These are phyloP conservation scores for Orientallactaga sibirica DNA, from an alignment of 2,797 vertebrate genomes.

Conservation along the genomic window DNA sequence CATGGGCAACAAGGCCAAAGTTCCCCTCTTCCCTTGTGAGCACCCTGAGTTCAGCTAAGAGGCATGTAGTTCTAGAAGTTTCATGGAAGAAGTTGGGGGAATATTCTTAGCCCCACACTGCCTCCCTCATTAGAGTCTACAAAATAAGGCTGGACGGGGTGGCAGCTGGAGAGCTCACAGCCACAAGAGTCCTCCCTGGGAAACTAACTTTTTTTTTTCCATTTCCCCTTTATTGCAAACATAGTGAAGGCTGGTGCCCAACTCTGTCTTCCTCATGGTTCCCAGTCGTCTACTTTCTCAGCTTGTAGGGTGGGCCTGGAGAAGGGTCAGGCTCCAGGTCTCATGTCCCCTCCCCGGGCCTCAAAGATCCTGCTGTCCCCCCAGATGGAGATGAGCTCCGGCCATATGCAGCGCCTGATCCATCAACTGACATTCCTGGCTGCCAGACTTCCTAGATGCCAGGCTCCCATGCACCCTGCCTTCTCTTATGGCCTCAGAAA, in stretches of 20 bases:
- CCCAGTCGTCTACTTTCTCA: not conserved
- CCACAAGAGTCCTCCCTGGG: slow-evolving; percentile 34
- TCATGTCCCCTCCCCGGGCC: not conserved
- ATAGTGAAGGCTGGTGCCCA: slow-evolving; percentile 53
- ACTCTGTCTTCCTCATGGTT: slow-evolving; percentile 52
- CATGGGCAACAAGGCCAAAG: not conserved
- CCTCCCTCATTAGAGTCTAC: not conserved
- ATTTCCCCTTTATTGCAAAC: slow-evolving; percentile 71
- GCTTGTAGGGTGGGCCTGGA: not conserved
- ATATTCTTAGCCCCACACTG: not conserved
- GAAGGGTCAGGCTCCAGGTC: not conserved
- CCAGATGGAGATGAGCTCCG: not conserved
- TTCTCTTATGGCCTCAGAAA: not conserved
- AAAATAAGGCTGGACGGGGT: not conserved
- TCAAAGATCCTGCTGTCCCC: not conserved
- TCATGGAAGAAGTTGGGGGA: too few relatives aligned
- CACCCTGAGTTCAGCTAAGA: not conserved
- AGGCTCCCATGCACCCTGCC: not conserved
- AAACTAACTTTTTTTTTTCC: slow-evolving; percentile 77
- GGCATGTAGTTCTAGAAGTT: not conserved
- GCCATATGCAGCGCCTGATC: not conserved
- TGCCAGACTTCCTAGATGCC: not conserved
- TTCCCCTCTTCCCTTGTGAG: not conserved
- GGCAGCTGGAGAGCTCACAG: slow-evolving; percentile 4
- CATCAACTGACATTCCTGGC: not conserved